phyloP scores from a whole-genome alignment of 2,113 vertebrate genomes.

The Carassius carassius region DNA sequence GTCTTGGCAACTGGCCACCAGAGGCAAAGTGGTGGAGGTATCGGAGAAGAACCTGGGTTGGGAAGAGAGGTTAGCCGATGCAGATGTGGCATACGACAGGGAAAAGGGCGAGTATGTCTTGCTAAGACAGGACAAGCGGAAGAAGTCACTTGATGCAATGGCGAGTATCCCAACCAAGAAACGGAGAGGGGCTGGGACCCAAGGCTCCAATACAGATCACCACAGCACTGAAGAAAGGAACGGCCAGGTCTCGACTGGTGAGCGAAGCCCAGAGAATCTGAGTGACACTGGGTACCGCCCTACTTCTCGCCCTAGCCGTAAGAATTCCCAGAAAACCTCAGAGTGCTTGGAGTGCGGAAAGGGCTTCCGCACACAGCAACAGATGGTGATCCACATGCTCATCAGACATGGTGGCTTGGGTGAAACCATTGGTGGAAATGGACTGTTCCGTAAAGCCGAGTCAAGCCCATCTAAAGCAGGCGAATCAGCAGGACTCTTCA shows the following conservation, averaged over 20 bases:
- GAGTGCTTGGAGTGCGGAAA: constrained; percentile 89
- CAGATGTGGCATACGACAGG: constrained; percentile 83
- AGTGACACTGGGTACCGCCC: constrained; percentile 77
- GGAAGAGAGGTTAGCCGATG: constrained; percentile 85
- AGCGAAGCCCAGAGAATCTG: constrained; percentile 57
- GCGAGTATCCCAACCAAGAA: constrained; percentile 65
- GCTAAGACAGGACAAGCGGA: constrained; percentile 87
- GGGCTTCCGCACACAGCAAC: constrained; percentile 87
- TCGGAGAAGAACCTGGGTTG: constrained; percentile 85
- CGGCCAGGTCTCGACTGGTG: neutral
- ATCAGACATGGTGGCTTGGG: constrained; percentile 58
- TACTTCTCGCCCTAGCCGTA: constrained; percentile 70
- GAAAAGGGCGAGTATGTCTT: constrained; percentile 87
- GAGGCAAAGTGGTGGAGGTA: constrained; percentile 87
- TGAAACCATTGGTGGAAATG: constrained; percentile 48
- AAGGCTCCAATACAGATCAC: constrained; percentile 27
- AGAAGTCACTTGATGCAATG: constrained; percentile 78
- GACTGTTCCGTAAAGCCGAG: constrained; percentile 44
- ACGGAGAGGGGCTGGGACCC: constrained; percentile 56
- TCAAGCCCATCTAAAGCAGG: constrained; percentile 44
- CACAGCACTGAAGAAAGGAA: constrained; percentile 60
- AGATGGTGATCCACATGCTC: constrained; percentile 88
- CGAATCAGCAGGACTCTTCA: constrained; percentile 41
- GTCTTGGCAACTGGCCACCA: constrained; percentile 92
- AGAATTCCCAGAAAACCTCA: constrained; percentile 76